phyloP scores from a whole-genome alignment of 1,140 invertebrate genomes.

The Phortica variegata region DNA sequence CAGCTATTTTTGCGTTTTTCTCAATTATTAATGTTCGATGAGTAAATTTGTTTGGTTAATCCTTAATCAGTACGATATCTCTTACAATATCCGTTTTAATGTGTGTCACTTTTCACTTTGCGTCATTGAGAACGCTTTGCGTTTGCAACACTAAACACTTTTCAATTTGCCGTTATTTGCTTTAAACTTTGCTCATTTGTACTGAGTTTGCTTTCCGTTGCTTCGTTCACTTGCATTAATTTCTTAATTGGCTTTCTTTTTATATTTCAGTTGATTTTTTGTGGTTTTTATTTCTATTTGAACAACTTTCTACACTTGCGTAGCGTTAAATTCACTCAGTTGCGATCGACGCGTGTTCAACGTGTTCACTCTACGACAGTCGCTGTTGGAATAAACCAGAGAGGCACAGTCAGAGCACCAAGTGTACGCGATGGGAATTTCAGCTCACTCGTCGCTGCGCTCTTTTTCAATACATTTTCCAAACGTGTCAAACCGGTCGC shows the following conservation, averaged over 20 bases:
- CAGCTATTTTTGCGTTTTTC: slow-evolving; percentile 44
- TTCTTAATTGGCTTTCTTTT: slow-evolving; percentile 4
- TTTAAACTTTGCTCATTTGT: not conserved
- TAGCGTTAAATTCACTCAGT: slow-evolving; percentile 6
- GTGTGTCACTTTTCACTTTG: not conserved
- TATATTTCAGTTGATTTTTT: not conserved
- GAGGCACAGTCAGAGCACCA: slow-evolving; percentile 34
- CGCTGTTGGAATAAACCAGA: slow-evolving; percentile 49
- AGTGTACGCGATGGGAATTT: slow-evolving; percentile 42
- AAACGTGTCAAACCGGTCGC: slow-evolving; percentile 29
- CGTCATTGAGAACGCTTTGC: slow-evolving; percentile 22
- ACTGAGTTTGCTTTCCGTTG: not conserved
- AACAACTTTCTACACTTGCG: slow-evolving; percentile 22
- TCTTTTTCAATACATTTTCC: not conserved
- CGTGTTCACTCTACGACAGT: slow-evolving; percentile 55
- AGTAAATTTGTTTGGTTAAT: not conserved
- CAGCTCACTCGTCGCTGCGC: not conserved
- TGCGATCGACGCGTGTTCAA: slow-evolving; percentile 40
- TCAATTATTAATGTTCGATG: not conserved
- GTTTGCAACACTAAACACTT: slow-evolving; percentile 17
- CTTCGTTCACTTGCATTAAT: not conserved
- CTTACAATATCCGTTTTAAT: not conserved
- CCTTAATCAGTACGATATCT: not conserved
- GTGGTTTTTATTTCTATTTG: slow-evolving; percentile 11
- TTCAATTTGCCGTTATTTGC: slow-evolving; percentile 8